phyloP scores from a whole-genome alignment of 2,113 vertebrate genomes.

The Physeter macrocephalus region DNA sequence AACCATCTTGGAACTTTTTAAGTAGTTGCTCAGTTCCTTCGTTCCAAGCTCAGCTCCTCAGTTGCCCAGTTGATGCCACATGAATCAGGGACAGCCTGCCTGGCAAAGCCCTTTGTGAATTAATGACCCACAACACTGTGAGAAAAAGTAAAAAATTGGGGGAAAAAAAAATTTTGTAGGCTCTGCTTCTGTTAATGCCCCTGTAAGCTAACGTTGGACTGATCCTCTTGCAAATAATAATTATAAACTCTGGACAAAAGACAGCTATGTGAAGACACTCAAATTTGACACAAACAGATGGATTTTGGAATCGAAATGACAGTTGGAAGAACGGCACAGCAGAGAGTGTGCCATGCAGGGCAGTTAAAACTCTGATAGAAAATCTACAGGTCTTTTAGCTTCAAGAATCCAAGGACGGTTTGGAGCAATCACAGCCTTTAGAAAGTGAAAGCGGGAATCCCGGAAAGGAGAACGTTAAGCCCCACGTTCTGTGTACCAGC shows the following conservation, averaged over 20 bases:
- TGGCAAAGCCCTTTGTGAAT: neutral
- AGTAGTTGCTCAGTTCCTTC: no score
- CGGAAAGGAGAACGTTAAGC: neutral
- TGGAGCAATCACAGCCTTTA: neutral
- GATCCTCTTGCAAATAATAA: neutral
- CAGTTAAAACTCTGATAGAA: neutral
- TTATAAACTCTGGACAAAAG: neutral
- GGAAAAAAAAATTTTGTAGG: no score
- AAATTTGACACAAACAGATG: neutral
- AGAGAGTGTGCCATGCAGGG: neutral
- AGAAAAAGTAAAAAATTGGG: neutral
- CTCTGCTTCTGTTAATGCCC: neutral
- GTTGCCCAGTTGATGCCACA: neutral
- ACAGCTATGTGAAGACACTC: neutral
- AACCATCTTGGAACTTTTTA: neutral
- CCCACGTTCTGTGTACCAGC: rapidly evolving
- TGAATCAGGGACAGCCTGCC: neutral
- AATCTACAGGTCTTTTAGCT: neutral
- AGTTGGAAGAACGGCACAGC: neutral
- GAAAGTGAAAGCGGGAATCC: neutral
- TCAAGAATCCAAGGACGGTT: neutral
- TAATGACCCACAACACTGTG: neutral
- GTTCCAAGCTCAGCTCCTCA: neutral
- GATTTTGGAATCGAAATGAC: neutral
- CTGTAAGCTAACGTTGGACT: neutral